Base-by-base conservation (phyloP, 2,113 vertebrate species). In the Rhynchopsitta pachyrhyncha region DNA sequence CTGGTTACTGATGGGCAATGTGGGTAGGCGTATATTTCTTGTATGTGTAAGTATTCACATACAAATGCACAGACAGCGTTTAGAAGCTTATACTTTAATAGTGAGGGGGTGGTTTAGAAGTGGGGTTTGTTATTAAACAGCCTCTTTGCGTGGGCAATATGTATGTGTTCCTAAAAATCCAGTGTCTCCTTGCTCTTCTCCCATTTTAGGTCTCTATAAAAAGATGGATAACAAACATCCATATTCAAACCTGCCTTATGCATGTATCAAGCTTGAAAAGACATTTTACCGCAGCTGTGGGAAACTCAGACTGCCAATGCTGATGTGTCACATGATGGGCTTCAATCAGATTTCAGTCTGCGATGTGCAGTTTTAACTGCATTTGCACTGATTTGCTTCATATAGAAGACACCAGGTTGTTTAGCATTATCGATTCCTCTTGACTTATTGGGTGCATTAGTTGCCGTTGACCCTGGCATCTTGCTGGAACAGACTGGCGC, bases 391-490 rank as follows among this genome's bases (percentile, higher is more conserved):
- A 92, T 98, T 94, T 82, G 75, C 94, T 88, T 63, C 67, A 7
- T 42, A 7, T 2, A 39, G 57, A 63, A 93, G 95, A 66, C 77
- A 15, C 28, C 1, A n/a, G 10, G 47, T 82, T 96, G 12, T 91
- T 98, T 95, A 96, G 92, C 97, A 94, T 98, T 97, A 97, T 98
- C 53, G 97, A 98, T 98, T 93, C 96, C 90, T 86, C 85, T 82
- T 86, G 96, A 85, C 95, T 94, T 47, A 62, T 73, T 68, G 96
- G 97, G 63, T 60, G 66, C 85, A 7, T 85, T 57, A 53, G 42
- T 53, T 87, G 95, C 91, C 96, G 64, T 97, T 98, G 98, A 98
- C 97, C 97, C 97, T 93, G 97, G 95, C 97, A 91, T 88, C 96
- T 41, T 71, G 84, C 50, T 88, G 87, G 89, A 88, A 60, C 93